Conservation (phyloP, 2,113 vertebrate genomes). For the Poicephalus meyeri region DNA sequence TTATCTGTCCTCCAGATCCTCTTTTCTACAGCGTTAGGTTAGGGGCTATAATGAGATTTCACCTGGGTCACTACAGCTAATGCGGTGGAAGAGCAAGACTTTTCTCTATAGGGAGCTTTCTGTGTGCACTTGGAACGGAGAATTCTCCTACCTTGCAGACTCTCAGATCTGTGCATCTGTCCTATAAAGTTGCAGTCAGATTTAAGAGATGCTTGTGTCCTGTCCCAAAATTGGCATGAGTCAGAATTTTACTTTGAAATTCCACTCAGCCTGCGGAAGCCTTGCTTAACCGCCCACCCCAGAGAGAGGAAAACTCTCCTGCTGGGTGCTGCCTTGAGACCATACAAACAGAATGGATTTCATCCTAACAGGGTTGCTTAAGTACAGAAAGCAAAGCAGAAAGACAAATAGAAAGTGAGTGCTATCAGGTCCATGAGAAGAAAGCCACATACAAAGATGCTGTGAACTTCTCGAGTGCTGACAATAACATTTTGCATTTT, state of each 20-base stretch:
- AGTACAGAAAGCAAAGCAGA: background rate
- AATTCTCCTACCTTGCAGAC: background rate
- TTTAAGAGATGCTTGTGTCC: background rate
- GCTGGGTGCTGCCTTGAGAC: background rate
- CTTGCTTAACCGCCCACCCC: background rate
- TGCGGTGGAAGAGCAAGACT: background rate
- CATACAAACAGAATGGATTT: background rate
- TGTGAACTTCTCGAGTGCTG: background rate
- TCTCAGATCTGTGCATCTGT: background rate
- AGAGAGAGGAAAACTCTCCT: background rate
- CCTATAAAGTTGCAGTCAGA: background rate
- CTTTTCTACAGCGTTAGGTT: background rate
- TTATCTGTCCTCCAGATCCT: constrained; percentile 3
- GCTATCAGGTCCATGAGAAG: background rate
- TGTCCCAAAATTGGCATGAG: background rate
- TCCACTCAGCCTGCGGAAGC: background rate
- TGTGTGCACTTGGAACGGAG: background rate
- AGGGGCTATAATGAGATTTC: constrained; percentile 9
- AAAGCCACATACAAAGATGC: background rate
- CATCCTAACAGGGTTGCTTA: background rate
- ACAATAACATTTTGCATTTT: background rate
- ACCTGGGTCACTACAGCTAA: background rate
- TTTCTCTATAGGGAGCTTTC: background rate
- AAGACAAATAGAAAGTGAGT: background rate
- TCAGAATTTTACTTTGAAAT: background rate